Percentiles rank a stretch among this genome's conserved stretches.
Evolutionary conservation across 2,888 invertebrate genomes (phyloP).

Genomic region (Orchesellides sinensis): DNA sequence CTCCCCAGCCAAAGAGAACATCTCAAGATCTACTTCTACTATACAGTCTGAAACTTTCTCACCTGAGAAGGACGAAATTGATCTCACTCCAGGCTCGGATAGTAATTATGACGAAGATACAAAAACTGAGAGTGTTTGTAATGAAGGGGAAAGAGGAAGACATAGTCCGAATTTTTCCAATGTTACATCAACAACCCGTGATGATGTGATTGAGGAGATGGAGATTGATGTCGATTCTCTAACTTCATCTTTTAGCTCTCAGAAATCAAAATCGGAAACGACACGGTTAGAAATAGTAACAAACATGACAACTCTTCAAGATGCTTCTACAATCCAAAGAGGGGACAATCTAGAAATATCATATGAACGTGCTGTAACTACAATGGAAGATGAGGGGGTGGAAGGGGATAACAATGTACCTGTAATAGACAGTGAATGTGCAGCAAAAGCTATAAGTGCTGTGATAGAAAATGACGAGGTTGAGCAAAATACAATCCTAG

Average conservation of each 20-base stretch:
- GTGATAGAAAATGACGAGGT: not conserved
- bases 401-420: too few relatives aligned
- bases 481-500: not conserved
- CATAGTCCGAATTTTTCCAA: not conserved
- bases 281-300: not conserved
- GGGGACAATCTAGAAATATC: too few relatives aligned
- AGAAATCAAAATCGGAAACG: too few relatives aligned
- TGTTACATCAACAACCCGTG: not conserved
- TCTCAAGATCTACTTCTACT: too few relatives aligned
- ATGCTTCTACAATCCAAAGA: too few relatives aligned
- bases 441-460: not conserved
- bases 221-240: conserved; percentile 27
- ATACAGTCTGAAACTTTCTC: too few relatives aligned
- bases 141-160: not conserved
- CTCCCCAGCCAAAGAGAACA: not conserved
- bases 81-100: conserved; percentile 24
- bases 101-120: not conserved
- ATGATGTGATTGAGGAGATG: not conserved
- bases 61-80: conserved; percentile 23
- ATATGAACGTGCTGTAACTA: too few relatives aligned
- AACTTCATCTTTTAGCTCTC: too few relatives aligned
- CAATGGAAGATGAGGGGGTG: too few relatives aligned
- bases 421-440: too few relatives aligned
- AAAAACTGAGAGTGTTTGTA: not conserved
- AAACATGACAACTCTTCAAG: not conserved